A percentile compares a stretch with the other conserved stretches of the same genome.
These are phyloP conservation scores for Ophioninae sp. DNA, from an alignment of 2,888 invertebrate species.

Conservation along the genomic window DNA sequence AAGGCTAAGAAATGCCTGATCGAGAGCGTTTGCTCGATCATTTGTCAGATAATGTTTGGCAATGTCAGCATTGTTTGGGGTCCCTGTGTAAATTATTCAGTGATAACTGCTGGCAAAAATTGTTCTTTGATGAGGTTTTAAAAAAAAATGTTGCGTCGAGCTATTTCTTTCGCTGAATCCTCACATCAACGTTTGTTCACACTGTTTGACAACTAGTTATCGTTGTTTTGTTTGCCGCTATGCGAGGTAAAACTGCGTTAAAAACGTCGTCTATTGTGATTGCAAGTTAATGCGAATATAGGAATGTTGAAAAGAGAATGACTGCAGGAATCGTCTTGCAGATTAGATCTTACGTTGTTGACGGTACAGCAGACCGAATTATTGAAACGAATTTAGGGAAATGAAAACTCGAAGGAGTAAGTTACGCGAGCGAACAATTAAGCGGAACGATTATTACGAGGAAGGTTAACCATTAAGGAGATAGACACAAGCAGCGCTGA, in stretches of 20 bases:
- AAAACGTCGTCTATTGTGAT: background rate
- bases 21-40: background rate
- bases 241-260: background rate
- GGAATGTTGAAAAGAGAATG: background rate
- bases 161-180: background rate
- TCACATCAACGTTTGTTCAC: background rate
- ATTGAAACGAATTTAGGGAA: background rate
- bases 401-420: constrained; percentile 1
- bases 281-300: background rate
- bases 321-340: background rate
- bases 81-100: background rate
- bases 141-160: background rate
- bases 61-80: background rate
- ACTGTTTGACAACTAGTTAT: background rate
- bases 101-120: background rate
- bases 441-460: background rate
- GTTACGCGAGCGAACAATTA: constrained; percentile 12
- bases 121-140: background rate
- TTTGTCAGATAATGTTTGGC: background rate
- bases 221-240: background rate
- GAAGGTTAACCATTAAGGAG: background rate
- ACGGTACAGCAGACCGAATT: background rate
- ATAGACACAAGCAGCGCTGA: background rate
- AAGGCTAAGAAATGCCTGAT: background rate
- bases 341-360: background rate